phyloP scores from a whole-genome alignment of 2,888 invertebrate genomes.

The Glyphotaelius pellucidus region DNA sequence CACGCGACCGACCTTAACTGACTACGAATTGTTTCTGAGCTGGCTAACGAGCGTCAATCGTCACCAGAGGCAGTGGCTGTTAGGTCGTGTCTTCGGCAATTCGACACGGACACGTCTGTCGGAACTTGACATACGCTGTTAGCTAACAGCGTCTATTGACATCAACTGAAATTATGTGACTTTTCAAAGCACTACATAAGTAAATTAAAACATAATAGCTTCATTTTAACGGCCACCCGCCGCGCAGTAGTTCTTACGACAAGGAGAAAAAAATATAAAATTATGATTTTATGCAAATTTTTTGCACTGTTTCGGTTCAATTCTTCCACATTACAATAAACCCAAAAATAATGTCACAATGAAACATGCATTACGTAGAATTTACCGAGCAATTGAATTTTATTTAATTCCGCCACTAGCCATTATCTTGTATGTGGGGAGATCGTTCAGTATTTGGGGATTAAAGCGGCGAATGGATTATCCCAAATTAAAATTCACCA shows the following conservation, averaged over 20 bases:
- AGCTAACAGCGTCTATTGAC: too few species aligned
- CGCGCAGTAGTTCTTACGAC: neutral
- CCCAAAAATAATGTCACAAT: neutral
- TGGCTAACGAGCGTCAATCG: too few species aligned
- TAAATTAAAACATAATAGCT: neutral
- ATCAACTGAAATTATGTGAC: too few species aligned
- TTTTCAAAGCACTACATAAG: too few species aligned
- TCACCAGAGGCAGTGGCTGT: too few species aligned
- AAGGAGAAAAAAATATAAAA: neutral
- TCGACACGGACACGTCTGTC: too few species aligned
- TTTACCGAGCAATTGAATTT: neutral
- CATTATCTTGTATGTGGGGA: neutral
- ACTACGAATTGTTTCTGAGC: too few species aligned
- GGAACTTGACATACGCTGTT: too few species aligned
- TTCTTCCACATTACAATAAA: neutral
- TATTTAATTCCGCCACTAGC: neutral
- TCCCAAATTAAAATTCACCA: neutral
- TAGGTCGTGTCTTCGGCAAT: too few species aligned
- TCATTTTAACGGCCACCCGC: neutral
- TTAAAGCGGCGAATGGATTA: neutral
- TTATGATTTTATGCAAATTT: neutral
- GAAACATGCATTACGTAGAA: neutral
- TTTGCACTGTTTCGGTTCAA: neutral
- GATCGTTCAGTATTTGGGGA: neutral
- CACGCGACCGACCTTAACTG: too few species aligned